These are phyloP conservation scores for Orchesellides sinensis DNA, from an alignment of 2,888 invertebrate genomes.

Conservation along the genomic window DNA sequence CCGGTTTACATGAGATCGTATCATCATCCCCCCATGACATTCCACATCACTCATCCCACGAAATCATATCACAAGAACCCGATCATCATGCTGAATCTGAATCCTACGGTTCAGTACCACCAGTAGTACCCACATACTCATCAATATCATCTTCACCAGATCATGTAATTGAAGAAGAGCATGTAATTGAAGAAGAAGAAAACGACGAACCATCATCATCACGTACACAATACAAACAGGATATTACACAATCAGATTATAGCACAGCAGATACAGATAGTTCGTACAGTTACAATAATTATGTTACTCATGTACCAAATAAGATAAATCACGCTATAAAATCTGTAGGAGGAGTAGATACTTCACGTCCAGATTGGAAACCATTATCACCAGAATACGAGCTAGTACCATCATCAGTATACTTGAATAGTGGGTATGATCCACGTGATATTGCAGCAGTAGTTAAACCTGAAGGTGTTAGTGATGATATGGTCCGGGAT, in stretches of 20 bases:
- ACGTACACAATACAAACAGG: neutral
- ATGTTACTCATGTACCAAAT: neutral
- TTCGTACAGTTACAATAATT: neutral
- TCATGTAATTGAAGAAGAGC: neutral
- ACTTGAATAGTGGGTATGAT: slow-evolving; percentile 42
- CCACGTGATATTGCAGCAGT: slow-evolving; percentile 68
- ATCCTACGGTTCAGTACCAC: too few relatives aligned
- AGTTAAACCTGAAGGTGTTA: slow-evolving; percentile 66
- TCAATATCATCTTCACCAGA: neutral
- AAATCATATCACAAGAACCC: neutral
- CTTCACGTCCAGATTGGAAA: neutral
- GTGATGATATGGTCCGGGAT: slow-evolving; percentile 57
- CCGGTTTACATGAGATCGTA: neutral
- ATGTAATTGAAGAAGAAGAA: neutral
- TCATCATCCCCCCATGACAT: neutral
- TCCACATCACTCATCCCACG: neutral
- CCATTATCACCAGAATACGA: slow-evolving; percentile 24
- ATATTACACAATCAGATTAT: neutral
- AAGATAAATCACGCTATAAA: neutral
- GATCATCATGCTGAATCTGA: neutral
- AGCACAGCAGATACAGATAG: neutral
- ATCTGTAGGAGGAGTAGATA: neutral
- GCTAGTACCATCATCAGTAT: slow-evolving; percentile 50
- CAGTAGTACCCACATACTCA: neutral
- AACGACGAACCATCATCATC: neutral